Evolutionary conservation across 2,888 invertebrate species (phyloP).

Genomic region (Cybosia mesomella): DNA sequence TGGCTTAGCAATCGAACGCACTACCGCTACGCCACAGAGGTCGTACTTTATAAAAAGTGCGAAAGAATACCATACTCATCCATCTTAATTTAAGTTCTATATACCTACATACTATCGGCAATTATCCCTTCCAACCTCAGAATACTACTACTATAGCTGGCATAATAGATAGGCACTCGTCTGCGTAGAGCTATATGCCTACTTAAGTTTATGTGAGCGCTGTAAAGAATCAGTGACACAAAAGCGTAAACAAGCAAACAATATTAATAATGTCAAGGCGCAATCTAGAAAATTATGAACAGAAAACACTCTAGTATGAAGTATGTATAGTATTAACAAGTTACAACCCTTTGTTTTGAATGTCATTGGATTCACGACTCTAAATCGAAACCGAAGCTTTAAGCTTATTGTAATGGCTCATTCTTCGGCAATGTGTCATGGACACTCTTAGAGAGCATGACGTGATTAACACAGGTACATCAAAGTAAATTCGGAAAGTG

Average conservation of each 20-base stretch:
- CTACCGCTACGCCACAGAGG: no score
- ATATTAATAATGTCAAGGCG: background rate
- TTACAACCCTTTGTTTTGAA: no score
- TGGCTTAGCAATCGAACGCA: no score
- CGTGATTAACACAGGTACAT: background rate
- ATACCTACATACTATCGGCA: background rate
- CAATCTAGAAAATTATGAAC: background rate
- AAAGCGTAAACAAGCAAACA: slow-evolving; percentile 1
- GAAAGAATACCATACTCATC: background rate
- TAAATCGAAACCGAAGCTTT: background rate
- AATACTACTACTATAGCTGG: background rate
- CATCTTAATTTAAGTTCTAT: slow-evolving; percentile 1
- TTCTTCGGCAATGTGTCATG: background rate
- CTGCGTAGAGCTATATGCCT: background rate
- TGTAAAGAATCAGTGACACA: background rate
- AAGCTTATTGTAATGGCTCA: background rate
- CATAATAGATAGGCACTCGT: background rate
- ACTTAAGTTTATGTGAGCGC: background rate
- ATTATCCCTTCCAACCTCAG: background rate
- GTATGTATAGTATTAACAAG: background rate
- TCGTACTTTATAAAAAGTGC: background rate
- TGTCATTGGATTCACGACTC: background rate
- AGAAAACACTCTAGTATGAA: background rate
- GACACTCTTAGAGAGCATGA: background rate
- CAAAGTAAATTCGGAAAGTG: background rate